Base-by-base conservation (phyloP, 2,888 invertebrate genomes). In the Chesias legatella region DNA sequence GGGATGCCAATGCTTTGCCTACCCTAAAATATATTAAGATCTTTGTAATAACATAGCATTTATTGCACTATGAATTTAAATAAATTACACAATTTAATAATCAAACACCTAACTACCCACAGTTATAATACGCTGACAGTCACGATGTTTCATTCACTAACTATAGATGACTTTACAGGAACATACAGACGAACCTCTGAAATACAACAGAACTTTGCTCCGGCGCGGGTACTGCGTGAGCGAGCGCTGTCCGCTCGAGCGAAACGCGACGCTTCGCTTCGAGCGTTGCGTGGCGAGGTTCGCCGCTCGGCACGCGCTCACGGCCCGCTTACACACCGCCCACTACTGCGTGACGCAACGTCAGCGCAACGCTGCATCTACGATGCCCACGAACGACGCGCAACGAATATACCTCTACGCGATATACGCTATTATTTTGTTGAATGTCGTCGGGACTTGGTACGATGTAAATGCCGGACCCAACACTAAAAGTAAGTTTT, bases 181-280 rank as follows among this genome's bases (percentile, higher is more conserved):
- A 5, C 20, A 31, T 6, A 8, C 31, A 9, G 29, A 32, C 4
- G 27, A 34, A 9, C 27, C 22, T 10, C 21, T 6, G 8, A 6
- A 31, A 1, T 64, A 55, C 41, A 64, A 69, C 30, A 53, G 57
- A 8, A 50, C 55, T 5, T 38, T 36, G 0, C 37, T 60, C 1
- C 54, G 60, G 36, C 60, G 59, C 4, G 64, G 64, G 0, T 58
- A 57, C 37, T 64, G 64, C 38, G 51, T 64, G 10, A 56, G 48
- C 21, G 25, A n/a, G 3, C 49, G 54, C 21, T 57, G 61, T 20
- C 53, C 59, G 1, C 26, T 33, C 7, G 44, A 49, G 10, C 29
- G 5, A 13, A 51, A 53, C 35, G 11, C 27, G 0, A 33, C 50
- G 3, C 34, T 45, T 17, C 13, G 13, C 13, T 17, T 17, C 13